Evolutionary conservation across 37 sponge, comb jelly and placozoan genomes (phyloP).

Genomic region (Dysidea cf. avara): DNA sequence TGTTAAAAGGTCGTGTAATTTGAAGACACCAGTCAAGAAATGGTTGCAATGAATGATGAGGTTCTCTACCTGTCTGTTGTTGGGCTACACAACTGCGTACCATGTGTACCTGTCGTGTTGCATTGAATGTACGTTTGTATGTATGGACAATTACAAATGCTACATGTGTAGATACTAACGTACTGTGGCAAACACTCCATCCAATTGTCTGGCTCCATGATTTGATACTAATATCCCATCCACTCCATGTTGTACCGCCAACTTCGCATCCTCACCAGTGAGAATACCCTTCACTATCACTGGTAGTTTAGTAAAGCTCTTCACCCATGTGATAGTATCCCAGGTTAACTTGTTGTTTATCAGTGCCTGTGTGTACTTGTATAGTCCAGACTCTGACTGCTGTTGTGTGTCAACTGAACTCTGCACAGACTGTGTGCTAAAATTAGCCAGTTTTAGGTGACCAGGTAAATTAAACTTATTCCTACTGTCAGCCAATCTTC

Average conservation of each 20-base stretch:
- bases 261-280: too few relatives aligned
- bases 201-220: constrained; percentile 93
- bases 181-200: constrained; percentile 84
- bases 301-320: too few relatives aligned
- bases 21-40: too few relatives aligned
- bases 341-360: constrained; percentile 47
- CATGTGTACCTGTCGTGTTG: too few relatives aligned
- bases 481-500: constrained; percentile 37
- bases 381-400: constrained; percentile 27
- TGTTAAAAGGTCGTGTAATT: too few relatives aligned
- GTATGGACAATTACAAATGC: too few relatives aligned
- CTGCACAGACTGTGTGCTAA: not conserved
- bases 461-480: constrained; percentile 67
- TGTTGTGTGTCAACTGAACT: not conserved
- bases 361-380: constrained; percentile 27
- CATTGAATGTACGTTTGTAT: too few relatives aligned
- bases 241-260: constrained; percentile 65
- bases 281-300: too few relatives aligned
- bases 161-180: constrained; percentile 14
- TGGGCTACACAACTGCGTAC: too few relatives aligned
- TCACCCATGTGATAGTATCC: too few relatives aligned
- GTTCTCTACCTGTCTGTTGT: too few relatives aligned
- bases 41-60: too few relatives aligned
- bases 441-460: constrained; percentile 72
- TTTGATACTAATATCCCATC: constrained; percentile 89